A percentile compares a stretch with the other conserved stretches of the same genome.
phyloP scores from a whole-genome alignment of 2,888 invertebrate genomes.

The Hofmannophila pseudospretella region DNA sequence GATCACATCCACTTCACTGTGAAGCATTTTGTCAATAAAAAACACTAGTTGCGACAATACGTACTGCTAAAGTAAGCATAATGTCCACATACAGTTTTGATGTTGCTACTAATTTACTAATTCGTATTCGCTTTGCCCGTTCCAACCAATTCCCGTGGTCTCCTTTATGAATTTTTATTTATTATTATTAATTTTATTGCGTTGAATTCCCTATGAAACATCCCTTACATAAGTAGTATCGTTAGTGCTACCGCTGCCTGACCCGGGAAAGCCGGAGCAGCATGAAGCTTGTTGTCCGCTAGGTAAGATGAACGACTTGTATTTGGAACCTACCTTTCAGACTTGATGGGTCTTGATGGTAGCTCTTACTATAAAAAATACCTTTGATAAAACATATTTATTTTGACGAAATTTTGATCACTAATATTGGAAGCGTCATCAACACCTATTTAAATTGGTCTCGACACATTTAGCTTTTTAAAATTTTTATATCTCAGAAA shows the following conservation, averaged over 20 bases:
- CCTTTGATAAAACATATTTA: too few relatives aligned
- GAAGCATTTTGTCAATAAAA: conserved; percentile 17
- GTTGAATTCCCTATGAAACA: conserved; percentile 59
- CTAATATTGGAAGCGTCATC: too few relatives aligned
- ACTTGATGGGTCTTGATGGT: neutral
- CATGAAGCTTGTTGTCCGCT: conserved; percentile 94
- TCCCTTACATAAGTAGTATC: conserved; percentile 78
- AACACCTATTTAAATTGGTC: neutral
- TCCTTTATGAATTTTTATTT: conserved; percentile 41
- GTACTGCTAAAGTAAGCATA: conserved; percentile 49
- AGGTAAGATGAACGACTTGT: conserved; percentile 78
- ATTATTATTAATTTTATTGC: conserved; percentile 52
- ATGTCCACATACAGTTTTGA: conserved; percentile 47
- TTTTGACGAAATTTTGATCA: too few relatives aligned
- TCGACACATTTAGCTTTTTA: neutral
- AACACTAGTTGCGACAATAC: conserved; percentile 30
- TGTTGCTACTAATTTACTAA: conserved; percentile 77
- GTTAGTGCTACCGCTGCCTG: conserved; percentile 89
- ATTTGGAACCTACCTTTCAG: conserved; percentile 19
- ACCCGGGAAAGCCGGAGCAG: conserved; percentile 92
- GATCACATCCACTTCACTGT: conserved; percentile 29
- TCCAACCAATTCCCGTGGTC: conserved; percentile 51
- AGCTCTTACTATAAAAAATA: neutral
- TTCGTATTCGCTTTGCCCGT: conserved; percentile 73
- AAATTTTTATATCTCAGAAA: conserved; percentile 4